phyloP scores from a whole-genome alignment of 1,140 invertebrate genomes.

The Lucilia cuprina region DNA sequence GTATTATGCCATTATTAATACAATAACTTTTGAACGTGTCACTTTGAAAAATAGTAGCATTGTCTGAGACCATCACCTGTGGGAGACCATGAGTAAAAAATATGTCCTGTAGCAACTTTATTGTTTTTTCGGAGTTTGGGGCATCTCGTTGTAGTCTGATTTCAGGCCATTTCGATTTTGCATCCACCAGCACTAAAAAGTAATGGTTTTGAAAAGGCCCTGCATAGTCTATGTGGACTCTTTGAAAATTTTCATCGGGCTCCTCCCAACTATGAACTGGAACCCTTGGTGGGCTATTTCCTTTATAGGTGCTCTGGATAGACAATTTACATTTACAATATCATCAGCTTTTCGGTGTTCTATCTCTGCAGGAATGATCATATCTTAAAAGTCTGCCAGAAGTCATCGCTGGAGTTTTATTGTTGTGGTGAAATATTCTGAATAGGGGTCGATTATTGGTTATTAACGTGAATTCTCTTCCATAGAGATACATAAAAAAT shows the following conservation, averaged over 20 bases:
- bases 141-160: conserved; percentile 30
- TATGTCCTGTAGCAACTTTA: neutral
- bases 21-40: neutral
- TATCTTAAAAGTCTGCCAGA: neutral
- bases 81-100: neutral
- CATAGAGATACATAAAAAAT: neutral
- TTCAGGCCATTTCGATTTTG: conserved; percentile 56
- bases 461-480: neutral
- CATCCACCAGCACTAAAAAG: conserved; percentile 51
- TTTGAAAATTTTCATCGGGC: conserved; percentile 2
- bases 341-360: neutral
- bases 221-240: conserved; percentile 48
- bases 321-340: conserved; percentile 28
- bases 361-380: neutral
- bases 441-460: neutral
- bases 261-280: conserved; percentile 15
- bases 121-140: conserved; percentile 27
- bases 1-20: neutral
- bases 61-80: neutral
- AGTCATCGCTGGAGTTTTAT: conserved; percentile 14
- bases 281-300: neutral
- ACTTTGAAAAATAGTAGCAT: conserved; percentile 17
- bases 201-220: conserved; percentile 44
- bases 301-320: conserved; percentile 29
- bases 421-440: neutral